Evolutionary conservation across 2,797 vertebrate species (phyloP), one percentile per base, ranked within the genome.

Genomic region (Sebastiscus albofasciatus): DNA sequence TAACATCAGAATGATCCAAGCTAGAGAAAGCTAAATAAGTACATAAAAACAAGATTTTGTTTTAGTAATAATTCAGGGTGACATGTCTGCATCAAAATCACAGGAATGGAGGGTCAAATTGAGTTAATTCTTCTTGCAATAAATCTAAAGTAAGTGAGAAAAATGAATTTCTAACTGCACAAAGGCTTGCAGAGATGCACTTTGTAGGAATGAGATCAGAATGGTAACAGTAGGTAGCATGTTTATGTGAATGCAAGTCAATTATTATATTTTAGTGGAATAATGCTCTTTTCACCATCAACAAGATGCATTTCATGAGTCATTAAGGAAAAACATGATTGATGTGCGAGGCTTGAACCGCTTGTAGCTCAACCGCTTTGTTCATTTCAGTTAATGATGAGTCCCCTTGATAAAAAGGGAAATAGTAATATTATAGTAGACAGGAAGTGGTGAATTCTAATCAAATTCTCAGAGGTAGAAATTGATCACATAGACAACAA

Each of bases 31-130:
- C 42, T 46, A 46, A 46, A 46, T 46, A 46, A 0, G 16, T 46
- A 1, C 14, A 16, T 16, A 2, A 46, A 33, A 46, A 46, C 6
- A 18, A 46, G 42, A 16, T 42, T 46, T 46, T 0, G 2, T 3
- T 46, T 46, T 46, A 18, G 18, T 20, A 20, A 20, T 46, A 49
- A 49, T 49, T 49, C 46, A 49, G 46, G 46, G 42, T 49, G 42
- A 49, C 16, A 4, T 49, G 16, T 46, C 16, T 0, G 0, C 46
- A 20, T 8, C 16, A 49, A 20, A 18, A 20, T 0, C 0, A 49
- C 46, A 49, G 46, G 46, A 4, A 49, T 18, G 46, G 18, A 8
- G 18, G 46, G 46, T 49, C 46, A 49, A 49, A 49, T 18, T 46
- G 42, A 46, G 39, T 42, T 42, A 16, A 42, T 42, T 42, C 39